Conservation (phyloP, 1,140 invertebrate genomes). For the Heterodera carotae region DNA sequence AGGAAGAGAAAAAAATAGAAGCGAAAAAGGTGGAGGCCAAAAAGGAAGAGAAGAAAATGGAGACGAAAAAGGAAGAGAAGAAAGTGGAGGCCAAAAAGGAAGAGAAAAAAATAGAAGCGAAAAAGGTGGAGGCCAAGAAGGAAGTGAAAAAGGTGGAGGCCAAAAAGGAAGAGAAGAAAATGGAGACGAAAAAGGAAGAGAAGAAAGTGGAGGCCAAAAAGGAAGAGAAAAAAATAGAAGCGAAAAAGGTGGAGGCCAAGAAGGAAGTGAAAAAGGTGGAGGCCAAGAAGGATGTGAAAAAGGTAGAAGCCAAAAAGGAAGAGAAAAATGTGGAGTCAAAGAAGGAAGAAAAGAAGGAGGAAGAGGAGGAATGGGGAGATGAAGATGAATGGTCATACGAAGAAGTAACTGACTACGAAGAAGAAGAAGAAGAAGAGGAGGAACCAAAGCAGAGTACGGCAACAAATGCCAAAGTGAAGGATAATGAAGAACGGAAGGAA, state of each 20-base stretch:
- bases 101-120: not conserved
- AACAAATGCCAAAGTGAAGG: not conserved
- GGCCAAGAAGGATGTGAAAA: slow-evolving; percentile 33
- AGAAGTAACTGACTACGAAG: slow-evolving; percentile 33
- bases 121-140: slow-evolving; percentile 14
- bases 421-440: slow-evolving; percentile 31
- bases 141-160: not conserved
- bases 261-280: slow-evolving; percentile 29
- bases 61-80: slow-evolving; percentile 17
- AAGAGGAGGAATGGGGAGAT: slow-evolving; percentile 23
- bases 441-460: slow-evolving; percentile 9
- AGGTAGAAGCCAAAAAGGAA: slow-evolving; percentile 25
- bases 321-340: too few relatives aligned
- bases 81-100: slow-evolving; percentile 14
- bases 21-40: slow-evolving; percentile 21
- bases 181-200: not conserved
- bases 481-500: slow-evolving; percentile 9
- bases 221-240: slow-evolving; percentile 10
- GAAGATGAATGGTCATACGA: slow-evolving; percentile 40
- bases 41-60: slow-evolving; percentile 11
- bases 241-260: slow-evolving; percentile 38
- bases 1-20: not conserved
- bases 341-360: slow-evolving; percentile 33
- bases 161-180: not conserved
- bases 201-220: slow-evolving; percentile 3